Evolutionary conservation across 2,113 vertebrate species (phyloP).

Genomic region (Daphoenositta chrysoptera): DNA sequence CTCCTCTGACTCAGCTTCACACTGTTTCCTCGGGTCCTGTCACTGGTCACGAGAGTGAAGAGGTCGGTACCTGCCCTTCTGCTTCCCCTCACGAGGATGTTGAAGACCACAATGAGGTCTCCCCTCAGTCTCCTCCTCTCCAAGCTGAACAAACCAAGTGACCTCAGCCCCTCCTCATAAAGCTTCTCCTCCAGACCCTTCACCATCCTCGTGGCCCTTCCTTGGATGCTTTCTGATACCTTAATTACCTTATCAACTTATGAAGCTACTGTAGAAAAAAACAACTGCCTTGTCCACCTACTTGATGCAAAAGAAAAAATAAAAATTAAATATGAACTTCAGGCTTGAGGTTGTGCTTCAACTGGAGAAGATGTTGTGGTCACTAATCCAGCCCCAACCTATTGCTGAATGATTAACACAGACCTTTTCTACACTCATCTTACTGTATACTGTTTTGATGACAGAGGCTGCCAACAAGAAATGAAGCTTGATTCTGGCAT

Average conservation of each 20-base stretch:
- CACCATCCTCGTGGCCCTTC: neutral
- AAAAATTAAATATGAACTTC: neutral
- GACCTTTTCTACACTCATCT: slow-evolving; percentile 52
- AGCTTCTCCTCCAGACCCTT: neutral
- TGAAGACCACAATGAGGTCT: neutral
- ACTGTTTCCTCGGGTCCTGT: neutral
- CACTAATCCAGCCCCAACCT: neutral
- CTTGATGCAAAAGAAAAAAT: neutral
- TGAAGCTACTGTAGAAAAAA: slow-evolving; percentile 38
- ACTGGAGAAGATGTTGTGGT: neutral
- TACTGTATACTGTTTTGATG: slow-evolving; percentile 34
- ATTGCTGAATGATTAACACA: slow-evolving; percentile 11
- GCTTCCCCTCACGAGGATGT: neutral
- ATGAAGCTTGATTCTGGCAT: slow-evolving; percentile 52
- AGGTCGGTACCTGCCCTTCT: neutral
- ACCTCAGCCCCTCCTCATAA: neutral
- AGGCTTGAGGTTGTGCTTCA: slow-evolving; percentile 1
- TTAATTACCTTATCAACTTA: neutral
- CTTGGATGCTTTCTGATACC: neutral
- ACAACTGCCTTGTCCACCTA: slow-evolving; percentile 1
- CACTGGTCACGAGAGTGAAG: neutral
- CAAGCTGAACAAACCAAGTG: neutral
- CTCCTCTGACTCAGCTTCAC: neutral
- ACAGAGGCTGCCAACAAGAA: slow-evolving; percentile 57
- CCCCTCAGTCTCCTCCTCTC: neutral